Conservation (phyloP, 2,113 vertebrate species). For the Pelvicachromis taeniatus region DNA sequence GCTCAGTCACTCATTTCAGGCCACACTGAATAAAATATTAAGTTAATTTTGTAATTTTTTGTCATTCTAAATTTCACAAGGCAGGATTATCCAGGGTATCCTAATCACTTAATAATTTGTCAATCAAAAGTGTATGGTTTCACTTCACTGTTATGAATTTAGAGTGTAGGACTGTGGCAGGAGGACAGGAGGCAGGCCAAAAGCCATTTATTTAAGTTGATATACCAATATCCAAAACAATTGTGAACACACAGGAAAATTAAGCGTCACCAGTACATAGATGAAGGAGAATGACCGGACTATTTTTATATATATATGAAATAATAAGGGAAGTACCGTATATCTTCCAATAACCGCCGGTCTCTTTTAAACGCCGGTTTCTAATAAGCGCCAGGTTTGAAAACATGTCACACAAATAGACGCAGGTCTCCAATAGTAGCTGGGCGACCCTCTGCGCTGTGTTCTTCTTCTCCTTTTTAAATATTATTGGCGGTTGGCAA, state of each 20-base stretch:
- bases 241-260: not conserved
- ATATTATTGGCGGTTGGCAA: too few relatives aligned
- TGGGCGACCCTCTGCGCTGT: too few relatives aligned
- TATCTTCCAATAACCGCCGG: too few relatives aligned
- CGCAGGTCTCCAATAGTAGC: too few relatives aligned
- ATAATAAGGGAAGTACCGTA: not conserved
- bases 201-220: not conserved
- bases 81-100: not conserved
- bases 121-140: not conserved
- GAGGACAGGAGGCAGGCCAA: not conserved
- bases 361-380: too few relatives aligned
- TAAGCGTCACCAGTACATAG: not conserved
- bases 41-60: not conserved
- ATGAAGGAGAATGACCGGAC: not conserved
- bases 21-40: not conserved
- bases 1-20: not conserved
- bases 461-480: too few relatives aligned
- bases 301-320: not conserved
- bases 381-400: too few relatives aligned
- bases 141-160: not conserved
- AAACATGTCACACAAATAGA: too few relatives aligned
- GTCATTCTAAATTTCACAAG: not conserved
- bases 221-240: not conserved
- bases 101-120: not conserved
- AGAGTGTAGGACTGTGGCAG: not conserved